Conservation (phyloP, 2,113 vertebrate genomes). For the Stercorarius parasiticus region DNA sequence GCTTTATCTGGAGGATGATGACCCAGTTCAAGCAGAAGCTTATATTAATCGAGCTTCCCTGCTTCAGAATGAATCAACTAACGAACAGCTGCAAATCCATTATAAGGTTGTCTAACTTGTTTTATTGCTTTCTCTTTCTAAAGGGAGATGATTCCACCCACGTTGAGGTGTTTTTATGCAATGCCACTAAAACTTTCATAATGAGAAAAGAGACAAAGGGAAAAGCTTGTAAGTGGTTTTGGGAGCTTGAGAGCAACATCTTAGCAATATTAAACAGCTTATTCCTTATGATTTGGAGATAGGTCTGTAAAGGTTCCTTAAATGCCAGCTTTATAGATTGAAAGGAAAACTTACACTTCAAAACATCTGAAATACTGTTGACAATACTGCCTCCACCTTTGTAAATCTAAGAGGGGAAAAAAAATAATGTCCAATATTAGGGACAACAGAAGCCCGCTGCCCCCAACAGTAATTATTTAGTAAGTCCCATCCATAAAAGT, state of each 20-base stretch:
- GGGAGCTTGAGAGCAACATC: neutral
- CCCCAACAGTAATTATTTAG: neutral
- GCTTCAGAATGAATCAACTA: conserved; percentile 98
- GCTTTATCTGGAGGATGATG: conserved; percentile 95
- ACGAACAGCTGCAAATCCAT: conserved; percentile 97
- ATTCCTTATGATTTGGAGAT: neutral
- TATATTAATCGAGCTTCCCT: conserved; percentile 97
- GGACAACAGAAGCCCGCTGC: neutral
- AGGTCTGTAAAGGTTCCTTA: neutral
- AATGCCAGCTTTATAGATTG: neutral
- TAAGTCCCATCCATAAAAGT: neutral
- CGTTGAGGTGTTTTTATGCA: neutral
- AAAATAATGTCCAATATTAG: neutral
- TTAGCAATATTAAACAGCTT: neutral
- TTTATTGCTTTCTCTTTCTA: neutral
- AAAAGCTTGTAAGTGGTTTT: neutral
- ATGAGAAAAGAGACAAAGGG: neutral
- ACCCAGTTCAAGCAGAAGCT: conserved; percentile 96
- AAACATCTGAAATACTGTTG: neutral
- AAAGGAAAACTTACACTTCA: neutral
- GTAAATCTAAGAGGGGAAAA: neutral
- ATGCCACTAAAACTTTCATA: neutral
- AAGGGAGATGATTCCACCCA: neutral
- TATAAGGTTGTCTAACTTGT: conserved; percentile 84
- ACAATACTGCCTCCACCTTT: neutral